Percentiles rank a stretch among this genome's conserved stretches.
These are phyloP conservation scores for Threskiornis aethiopicus DNA, from an alignment of 2,797 vertebrate genomes.

Conservation along the genomic window DNA sequence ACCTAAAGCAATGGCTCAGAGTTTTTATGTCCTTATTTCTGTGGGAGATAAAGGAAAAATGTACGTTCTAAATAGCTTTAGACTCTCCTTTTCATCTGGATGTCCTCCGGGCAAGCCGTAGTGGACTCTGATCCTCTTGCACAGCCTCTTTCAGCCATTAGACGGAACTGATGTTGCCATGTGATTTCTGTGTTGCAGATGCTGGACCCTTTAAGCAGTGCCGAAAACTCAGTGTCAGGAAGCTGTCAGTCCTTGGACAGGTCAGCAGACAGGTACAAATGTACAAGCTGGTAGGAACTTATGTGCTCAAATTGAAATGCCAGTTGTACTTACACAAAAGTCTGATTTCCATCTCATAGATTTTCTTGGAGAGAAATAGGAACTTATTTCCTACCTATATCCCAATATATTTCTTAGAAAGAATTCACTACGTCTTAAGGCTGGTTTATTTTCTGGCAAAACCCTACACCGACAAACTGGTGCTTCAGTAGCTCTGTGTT, in stretches of 20 bases:
- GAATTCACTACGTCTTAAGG: not conserved
- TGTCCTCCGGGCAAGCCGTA: not conserved
- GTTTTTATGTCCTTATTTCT: not conserved
- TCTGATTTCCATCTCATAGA: not conserved
- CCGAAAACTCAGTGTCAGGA: conserved; percentile 94
- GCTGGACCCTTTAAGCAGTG: conserved; percentile 93
- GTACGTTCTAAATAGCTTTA: not conserved
- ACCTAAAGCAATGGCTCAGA: not conserved
- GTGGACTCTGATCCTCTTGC: not conserved
- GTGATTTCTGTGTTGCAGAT: conserved; percentile 78
- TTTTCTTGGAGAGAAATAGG: not conserved
- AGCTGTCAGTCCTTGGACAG: conserved; percentile 97
- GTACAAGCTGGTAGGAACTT: not conserved
- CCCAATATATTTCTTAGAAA: not conserved
- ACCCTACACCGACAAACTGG: not conserved
- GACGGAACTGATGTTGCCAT: not conserved
- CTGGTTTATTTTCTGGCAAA: conserved; percentile 15
- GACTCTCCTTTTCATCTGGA: not conserved
- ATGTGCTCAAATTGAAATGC: not conserved
- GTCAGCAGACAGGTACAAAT: conserved; percentile 89
- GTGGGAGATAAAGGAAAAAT: not conserved
- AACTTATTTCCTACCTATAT: not conserved
- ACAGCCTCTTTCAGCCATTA: not conserved
- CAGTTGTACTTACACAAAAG: not conserved
- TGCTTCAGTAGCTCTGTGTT: not conserved